Conservation (phyloP, 2,113 vertebrate genomes). For the Sciurus niger region DNA sequence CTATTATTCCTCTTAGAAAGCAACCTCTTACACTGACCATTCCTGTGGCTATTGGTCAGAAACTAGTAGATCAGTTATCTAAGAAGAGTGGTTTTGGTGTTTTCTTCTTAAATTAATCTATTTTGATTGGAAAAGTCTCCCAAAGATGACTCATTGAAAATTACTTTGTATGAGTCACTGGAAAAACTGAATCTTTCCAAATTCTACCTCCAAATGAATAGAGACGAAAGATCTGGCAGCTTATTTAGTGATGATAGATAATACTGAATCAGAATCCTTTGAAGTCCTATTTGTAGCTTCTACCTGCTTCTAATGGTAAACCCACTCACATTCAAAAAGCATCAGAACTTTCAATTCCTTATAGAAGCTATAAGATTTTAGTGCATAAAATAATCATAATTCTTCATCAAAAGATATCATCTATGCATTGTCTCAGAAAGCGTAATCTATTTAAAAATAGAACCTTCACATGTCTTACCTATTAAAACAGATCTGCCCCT, state of each 20-base stretch:
- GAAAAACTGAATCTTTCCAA: conserved; percentile 37
- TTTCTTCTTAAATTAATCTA: conserved; percentile 46
- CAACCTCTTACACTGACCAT: neutral
- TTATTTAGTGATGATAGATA: neutral
- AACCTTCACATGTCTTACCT: neutral
- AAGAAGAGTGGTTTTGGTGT: neutral
- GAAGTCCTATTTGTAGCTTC: neutral
- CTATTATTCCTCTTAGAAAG: neutral
- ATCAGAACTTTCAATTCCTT: neutral
- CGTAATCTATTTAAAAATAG: neutral
- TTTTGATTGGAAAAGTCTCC: conserved; percentile 21
- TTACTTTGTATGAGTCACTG: conserved; percentile 18
- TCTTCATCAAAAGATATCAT: neutral
- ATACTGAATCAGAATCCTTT: neutral
- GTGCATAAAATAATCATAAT: conserved; percentile 1
- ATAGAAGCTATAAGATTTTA: neutral
- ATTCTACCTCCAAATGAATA: neutral
- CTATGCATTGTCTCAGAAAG: neutral
- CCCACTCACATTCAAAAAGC: neutral
- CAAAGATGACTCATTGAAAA: conserved; percentile 21
- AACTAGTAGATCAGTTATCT: neutral
- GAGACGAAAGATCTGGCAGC: neutral
- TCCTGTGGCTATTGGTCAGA: neutral
- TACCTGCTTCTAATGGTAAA: neutral
- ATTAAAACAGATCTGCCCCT: neutral